Evolutionary conservation across 2,797 vertebrate genomes (phyloP).

Genomic region (Karalla daura): DNA sequence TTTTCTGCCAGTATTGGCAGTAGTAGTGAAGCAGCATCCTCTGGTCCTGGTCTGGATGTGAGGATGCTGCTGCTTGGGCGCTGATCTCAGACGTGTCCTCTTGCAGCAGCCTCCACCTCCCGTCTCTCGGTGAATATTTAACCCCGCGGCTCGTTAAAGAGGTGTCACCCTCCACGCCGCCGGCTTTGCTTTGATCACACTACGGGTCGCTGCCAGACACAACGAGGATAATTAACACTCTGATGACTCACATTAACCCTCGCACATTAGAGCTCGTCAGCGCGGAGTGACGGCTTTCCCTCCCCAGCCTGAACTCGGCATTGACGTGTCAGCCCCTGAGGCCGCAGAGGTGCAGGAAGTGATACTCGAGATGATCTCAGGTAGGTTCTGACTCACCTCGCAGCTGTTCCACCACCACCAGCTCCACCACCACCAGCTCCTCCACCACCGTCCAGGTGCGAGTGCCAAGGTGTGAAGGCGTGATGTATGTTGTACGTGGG

Average conservation of each 20-base stretch:
- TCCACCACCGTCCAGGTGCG: too few relatives aligned
- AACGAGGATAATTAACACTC: slow-evolving; percentile 84
- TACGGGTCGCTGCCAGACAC: slow-evolving; percentile 63
- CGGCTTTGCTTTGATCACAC: slow-evolving; percentile 75
- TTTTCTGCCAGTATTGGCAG: too few relatives aligned
- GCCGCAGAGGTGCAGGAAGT: slow-evolving; percentile 28
- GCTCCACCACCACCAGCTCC: not conserved
- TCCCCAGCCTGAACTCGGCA: slow-evolving; percentile 38
- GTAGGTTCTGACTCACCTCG: not conserved
- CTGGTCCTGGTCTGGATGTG: too few relatives aligned
- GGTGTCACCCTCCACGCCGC: slow-evolving; percentile 74
- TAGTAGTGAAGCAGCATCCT: too few relatives aligned
- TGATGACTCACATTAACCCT: slow-evolving; percentile 88
- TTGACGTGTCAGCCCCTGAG: not conserved
- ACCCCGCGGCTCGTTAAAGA: slow-evolving; percentile 74
- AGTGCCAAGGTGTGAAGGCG: too few relatives aligned
- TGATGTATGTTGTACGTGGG: too few relatives aligned
- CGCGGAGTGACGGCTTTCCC: slow-evolving; percentile 55
- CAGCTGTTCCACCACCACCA: not conserved
- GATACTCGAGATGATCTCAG: not conserved
- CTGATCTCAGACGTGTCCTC: not conserved
- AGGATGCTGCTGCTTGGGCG: too few relatives aligned
- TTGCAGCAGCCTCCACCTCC: not conserved
- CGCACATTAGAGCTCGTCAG: slow-evolving; percentile 82
- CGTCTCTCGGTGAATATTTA: slow-evolving; percentile 69